Evolutionary conservation across 2,888 invertebrate species (phyloP), one percentile per base, ranked within the genome.

Genomic region (Hirudinaria manillensis): DNA sequence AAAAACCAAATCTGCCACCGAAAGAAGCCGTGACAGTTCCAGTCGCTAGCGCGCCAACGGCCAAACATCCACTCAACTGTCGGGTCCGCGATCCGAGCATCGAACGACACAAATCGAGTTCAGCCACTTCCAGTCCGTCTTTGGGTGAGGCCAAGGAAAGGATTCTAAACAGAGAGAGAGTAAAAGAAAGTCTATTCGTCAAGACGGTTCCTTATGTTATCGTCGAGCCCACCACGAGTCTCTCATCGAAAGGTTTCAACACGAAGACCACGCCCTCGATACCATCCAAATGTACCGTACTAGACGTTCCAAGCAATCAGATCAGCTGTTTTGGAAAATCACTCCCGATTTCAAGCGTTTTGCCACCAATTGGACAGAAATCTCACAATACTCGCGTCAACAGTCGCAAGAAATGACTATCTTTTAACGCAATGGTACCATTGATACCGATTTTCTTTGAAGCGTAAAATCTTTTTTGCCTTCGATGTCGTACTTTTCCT

Each of bases 271-370:
- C 24, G 10, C 61, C 61, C 7, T 61, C 61, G 24, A 61, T 61
- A 21, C 61, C 61, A 10, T 61, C 61, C 24, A 61, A 61, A 29
- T 2, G 29, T 6, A 24, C 24, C 13, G 24, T 29, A 7, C 24
- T 29, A 7, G 61, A 24, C n/a, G 61, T n/a, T 1, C 24, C 61
- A 1, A 27, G 61, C 61, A 61, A 61, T 10, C 61, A 27, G 19
- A 61, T 61, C 24, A 29, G 61, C 29, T 61, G 61, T 19, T 61
- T 61, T 19, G 61, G 61, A 61, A 61, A 61, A 61, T 61, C 61
- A 7, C 13, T 61, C 24, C 21, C 61, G 3, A 61, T 61, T 27
- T 7, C 61, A 10, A 61, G 61, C 61, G 61, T 61, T 16, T 29
- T 61, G 61, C 61, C 61, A 19, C 61, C 61, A 10, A 61, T 61